phyloP scores from a whole-genome alignment of 2,797 vertebrate species.

The Phoebastria nigripes region DNA sequence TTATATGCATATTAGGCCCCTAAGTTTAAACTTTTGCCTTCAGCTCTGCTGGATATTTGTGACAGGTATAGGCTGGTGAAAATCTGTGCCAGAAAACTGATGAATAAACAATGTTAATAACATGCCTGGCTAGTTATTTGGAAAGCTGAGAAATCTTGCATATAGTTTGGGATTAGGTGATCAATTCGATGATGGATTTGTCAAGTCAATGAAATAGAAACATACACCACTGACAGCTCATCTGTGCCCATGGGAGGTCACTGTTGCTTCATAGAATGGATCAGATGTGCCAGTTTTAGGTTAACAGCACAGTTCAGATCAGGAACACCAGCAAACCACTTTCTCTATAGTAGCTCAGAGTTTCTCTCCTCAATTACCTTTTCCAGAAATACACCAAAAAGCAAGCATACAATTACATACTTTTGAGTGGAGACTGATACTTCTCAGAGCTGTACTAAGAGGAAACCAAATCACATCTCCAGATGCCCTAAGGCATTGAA shows the following conservation, averaged over 20 bases:
- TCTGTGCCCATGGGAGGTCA: conserved; percentile 41
- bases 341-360: neutral
- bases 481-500: neutral
- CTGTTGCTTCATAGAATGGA: neutral
- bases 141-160: neutral
- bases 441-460: neutral
- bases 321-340: neutral
- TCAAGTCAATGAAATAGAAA: accelerated
- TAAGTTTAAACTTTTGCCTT: neutral
- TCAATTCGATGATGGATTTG: neutral
- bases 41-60: neutral
- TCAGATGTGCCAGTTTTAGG: neutral
- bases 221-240: accelerated
- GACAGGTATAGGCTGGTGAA: neutral
- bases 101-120: neutral
- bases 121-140: accelerated
- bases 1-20: too few species aligned
- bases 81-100: neutral
- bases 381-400: neutral
- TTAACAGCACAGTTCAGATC: accelerated
- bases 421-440: neutral
- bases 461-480: neutral
- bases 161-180: accelerated
- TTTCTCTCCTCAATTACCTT: neutral
- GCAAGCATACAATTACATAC: neutral